phyloP scores from a whole-genome alignment of 2,888 invertebrate species.

The Ormyrus nitidulus region DNA sequence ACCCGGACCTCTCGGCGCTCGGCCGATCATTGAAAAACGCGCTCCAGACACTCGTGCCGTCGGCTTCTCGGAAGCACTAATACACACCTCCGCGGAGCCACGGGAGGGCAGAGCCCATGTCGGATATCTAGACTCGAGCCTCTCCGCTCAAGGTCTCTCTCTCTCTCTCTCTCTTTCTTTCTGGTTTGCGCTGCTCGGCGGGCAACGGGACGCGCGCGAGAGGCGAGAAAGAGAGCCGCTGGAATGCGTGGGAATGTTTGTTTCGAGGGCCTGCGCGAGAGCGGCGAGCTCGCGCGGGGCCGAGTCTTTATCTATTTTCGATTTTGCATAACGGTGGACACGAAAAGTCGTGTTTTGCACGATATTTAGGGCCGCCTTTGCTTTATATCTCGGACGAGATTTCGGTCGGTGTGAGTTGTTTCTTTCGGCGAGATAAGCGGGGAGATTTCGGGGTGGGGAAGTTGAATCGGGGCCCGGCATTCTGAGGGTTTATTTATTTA shows the following conservation, averaged over 20 bases:
- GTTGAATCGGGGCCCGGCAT: too few relatives aligned
- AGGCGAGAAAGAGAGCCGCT: constrained; percentile 31
- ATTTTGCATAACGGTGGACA: too few relatives aligned
- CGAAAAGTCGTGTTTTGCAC: too few relatives aligned
- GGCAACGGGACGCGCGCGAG: constrained; percentile 30
- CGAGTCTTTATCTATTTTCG: too few relatives aligned
- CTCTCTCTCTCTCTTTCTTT: constrained; percentile 10
- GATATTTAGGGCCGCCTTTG: too few relatives aligned
- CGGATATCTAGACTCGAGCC: constrained; percentile 12
- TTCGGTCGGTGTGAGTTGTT: too few relatives aligned
- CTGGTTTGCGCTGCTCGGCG: not conserved
- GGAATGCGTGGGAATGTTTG: constrained; percentile 58
- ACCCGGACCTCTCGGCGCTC: not conserved
- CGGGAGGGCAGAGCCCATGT: constrained; percentile 20
- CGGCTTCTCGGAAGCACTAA: constrained; percentile 17
- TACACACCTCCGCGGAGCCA: constrained; percentile 4
- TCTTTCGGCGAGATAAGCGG: too few relatives aligned
- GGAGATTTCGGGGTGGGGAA: too few relatives aligned
- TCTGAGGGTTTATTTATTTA: too few relatives aligned
- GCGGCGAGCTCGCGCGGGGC: not conserved
- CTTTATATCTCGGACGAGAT: too few relatives aligned
- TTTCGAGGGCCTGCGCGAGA: constrained; percentile 44
- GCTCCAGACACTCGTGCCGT: not conserved
- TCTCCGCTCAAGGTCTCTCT: constrained; percentile 27
- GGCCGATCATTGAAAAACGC: not conserved